A percentile compares a stretch with the other conserved stretches of the same genome.
These are phyloP conservation scores for Onychostruthus taczanowskii DNA, from an alignment of 2,113 vertebrate species.

Conservation along the genomic window DNA sequence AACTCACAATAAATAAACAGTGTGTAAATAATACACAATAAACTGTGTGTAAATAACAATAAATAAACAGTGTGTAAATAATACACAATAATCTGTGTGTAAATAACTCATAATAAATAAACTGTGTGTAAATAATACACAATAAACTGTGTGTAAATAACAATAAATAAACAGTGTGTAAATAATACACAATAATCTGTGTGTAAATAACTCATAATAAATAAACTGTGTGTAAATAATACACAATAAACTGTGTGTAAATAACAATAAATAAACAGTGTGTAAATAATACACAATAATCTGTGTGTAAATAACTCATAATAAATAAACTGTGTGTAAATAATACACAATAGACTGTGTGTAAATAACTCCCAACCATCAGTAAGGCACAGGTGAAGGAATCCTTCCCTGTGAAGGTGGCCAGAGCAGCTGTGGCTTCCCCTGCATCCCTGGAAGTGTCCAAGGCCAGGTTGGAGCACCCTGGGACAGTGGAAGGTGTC, in stretches of 20 bases:
- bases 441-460: neutral
- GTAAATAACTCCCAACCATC: neutral
- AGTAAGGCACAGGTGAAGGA: neutral
- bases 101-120: neutral
- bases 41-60: too few relatives aligned
- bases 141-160: too few relatives aligned
- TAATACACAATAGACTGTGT: neutral
- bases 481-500: neutral
- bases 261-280: neutral
- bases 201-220: neutral
- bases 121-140: neutral
- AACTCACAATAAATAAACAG: neutral
- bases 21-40: neutral
- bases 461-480: neutral
- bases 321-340: neutral
- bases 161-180: neutral
- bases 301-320: neutral
- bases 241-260: neutral
- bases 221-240: neutral
- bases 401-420: rapidly evolving
- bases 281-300: neutral
- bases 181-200: neutral
- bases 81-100: too few relatives aligned
- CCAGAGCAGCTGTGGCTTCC: neutral
- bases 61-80: neutral